A percentile compares a stretch with the other conserved stretches of the same genome.
Evolutionary conservation across 2,888 invertebrate species (phyloP).

Genomic region (Sphaerophoria rueppellii): DNA sequence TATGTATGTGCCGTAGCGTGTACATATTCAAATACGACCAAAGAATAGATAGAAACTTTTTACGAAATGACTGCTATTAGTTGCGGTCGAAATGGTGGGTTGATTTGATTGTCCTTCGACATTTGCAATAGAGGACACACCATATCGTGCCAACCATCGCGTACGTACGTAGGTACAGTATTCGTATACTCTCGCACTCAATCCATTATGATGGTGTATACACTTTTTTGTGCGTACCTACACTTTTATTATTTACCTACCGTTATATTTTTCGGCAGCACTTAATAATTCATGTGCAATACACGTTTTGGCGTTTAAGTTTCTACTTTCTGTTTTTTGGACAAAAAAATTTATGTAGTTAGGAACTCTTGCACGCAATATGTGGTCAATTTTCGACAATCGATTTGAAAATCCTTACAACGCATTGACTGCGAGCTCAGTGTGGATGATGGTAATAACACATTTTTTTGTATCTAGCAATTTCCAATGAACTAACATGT

Average conservation of each 20-base stretch:
- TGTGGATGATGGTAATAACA: background rate
- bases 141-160: slow-evolving; percentile 54
- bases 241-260: slow-evolving; percentile 46
- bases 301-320: slow-evolving; percentile 74
- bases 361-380: slow-evolving; percentile 66
- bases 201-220: slow-evolving; percentile 56
- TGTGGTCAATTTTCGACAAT: slow-evolving; percentile 73
- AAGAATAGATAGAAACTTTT: slow-evolving; percentile 25
- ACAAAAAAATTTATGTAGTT: background rate
- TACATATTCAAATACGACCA: slow-evolving; percentile 53
- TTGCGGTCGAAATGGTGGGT: slow-evolving; percentile 40
- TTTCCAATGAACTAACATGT: slow-evolving; percentile 15
- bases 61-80: slow-evolving; percentile 25
- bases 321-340: slow-evolving; percentile 12
- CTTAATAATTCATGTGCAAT: slow-evolving; percentile 75
- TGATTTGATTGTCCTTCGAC: slow-evolving; percentile 65
- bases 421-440: slow-evolving; percentile 1
- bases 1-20: background rate
- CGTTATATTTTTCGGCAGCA: slow-evolving; percentile 44
- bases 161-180: no score
- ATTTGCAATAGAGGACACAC: slow-evolving; percentile 63
- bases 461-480: slow-evolving; percentile 14
- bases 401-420: slow-evolving; percentile 60
- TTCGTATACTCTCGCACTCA: slow-evolving; percentile 45
- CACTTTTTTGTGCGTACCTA: slow-evolving; percentile 53